A percentile compares a stretch with the other conserved stretches of the same genome.
Conservation (phyloP, 1,140 invertebrate genomes). For the Hycleus phaleratus region DNA sequence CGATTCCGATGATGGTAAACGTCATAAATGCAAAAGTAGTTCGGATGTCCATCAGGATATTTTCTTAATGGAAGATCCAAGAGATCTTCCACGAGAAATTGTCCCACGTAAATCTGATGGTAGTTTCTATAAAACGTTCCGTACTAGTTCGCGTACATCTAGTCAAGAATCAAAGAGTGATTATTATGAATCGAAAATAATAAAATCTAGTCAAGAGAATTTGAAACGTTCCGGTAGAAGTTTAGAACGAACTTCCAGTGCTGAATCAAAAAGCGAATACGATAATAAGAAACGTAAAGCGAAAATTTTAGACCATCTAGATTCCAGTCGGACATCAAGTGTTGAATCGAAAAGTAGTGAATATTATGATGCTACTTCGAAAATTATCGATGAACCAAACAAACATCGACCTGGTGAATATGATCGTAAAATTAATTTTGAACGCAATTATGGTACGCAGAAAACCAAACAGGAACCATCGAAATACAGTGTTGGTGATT, state of each 20-base stretch:
- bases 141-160: constrained; percentile 53
- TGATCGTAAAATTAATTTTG: constrained; percentile 38
- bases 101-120: constrained; percentile 59
- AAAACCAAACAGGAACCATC: constrained; percentile 39
- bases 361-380: constrained; percentile 41
- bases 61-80: constrained; percentile 58
- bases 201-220: constrained; percentile 55
- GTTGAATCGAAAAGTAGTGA: constrained; percentile 44
- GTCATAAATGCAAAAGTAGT: constrained; percentile 53
- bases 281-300: constrained; percentile 43
- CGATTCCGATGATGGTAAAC: constrained; percentile 53
- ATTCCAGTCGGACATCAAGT: constrained; percentile 45
- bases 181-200: constrained; percentile 53
- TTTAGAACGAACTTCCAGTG: constrained; percentile 52
- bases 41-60: constrained; percentile 52
- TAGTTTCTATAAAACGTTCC: constrained; percentile 58
- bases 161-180: constrained; percentile 60
- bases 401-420: constrained; percentile 27
- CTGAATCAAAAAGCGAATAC: constrained; percentile 54
- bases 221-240: constrained; percentile 47
- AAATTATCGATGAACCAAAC: constrained; percentile 24
- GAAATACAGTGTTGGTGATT: constrained; percentile 9
- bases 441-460: constrained; percentile 51
- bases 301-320: constrained; percentile 35
- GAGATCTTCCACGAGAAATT: constrained; percentile 58